Evolutionary conservation across 2,797 vertebrate species (phyloP).

Genomic region (Cygnus olor): DNA sequence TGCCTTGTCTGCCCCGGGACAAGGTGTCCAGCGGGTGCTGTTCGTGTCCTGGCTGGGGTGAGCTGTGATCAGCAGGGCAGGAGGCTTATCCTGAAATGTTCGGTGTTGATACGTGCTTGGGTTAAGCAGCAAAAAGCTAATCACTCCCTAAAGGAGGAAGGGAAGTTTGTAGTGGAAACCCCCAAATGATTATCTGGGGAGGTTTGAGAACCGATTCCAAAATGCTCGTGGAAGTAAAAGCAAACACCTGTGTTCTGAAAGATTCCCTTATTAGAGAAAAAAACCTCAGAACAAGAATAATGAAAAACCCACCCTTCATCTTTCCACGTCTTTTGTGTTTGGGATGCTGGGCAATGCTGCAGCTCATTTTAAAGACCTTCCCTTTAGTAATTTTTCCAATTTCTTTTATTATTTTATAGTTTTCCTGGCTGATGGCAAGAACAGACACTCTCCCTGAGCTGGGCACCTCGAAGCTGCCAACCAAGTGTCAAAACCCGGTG

Average conservation of each 20-base stretch:
- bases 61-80: not conserved
- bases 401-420: not conserved
- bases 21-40: not conserved
- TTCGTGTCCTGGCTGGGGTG: not conserved
- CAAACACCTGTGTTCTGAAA: not conserved
- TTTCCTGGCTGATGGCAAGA: not conserved
- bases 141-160: not conserved
- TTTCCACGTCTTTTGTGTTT: not conserved
- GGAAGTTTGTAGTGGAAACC: slow-evolving; percentile 1
- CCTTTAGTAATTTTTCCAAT: not conserved
- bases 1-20: slow-evolving; percentile 1
- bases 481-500: accelerated
- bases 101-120: not conserved
- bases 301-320: not conserved
- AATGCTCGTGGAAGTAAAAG: not conserved
- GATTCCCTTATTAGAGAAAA: not conserved
- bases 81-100: not conserved
- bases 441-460: not conserved
- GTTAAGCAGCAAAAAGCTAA: not conserved
- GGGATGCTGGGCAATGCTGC: not conserved
- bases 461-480: accelerated
- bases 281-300: not conserved
- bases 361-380: not conserved
- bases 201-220: not conserved
- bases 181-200: not conserved